These are phyloP conservation scores for Synanthedon formicaeformis DNA, from an alignment of 2,888 invertebrate genomes.

Conservation along the genomic window DNA sequence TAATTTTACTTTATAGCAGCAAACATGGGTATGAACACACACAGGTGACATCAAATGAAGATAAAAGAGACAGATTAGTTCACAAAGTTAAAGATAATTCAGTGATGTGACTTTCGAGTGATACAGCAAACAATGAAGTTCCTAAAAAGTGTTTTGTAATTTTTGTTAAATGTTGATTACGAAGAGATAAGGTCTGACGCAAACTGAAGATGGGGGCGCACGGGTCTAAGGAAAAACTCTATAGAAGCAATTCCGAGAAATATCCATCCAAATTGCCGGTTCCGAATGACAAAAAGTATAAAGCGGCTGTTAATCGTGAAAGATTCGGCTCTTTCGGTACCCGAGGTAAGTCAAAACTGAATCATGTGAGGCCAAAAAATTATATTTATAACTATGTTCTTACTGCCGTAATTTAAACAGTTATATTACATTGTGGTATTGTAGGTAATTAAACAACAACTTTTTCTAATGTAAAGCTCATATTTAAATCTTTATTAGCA, in stretches of 20 bases:
- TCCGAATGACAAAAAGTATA: constrained; percentile 69
- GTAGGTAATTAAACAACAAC: too few species aligned
- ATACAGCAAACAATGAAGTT: constrained; percentile 24
- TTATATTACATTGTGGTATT: too few species aligned
- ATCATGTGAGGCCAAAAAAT: background rate
- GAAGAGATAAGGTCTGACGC: constrained; percentile 21
- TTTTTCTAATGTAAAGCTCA: too few species aligned
- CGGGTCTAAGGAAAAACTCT: constrained; percentile 81
- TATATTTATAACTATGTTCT: too few species aligned
- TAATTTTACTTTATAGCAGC: background rate
- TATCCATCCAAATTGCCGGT: constrained; percentile 68
- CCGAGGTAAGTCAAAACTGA: constrained; percentile 61
- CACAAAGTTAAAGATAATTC: background rate
- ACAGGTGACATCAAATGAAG: background rate
- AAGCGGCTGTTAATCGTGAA: constrained; percentile 74
- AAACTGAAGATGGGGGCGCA: constrained; percentile 77
- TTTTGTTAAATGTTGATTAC: background rate
- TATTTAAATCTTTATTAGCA: too few species aligned
- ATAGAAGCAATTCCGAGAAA: constrained; percentile 74
- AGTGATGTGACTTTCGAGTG: constrained; percentile 37
- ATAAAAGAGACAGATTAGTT: constrained; percentile 3
- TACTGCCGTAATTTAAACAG: too few species aligned
- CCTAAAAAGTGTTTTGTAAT: constrained; percentile 21
- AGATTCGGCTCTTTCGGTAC: constrained; percentile 78
- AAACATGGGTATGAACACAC: background rate